phyloP scores from a whole-genome alignment of 2,888 invertebrate genomes.

The Deladenus siricidicola region DNA sequence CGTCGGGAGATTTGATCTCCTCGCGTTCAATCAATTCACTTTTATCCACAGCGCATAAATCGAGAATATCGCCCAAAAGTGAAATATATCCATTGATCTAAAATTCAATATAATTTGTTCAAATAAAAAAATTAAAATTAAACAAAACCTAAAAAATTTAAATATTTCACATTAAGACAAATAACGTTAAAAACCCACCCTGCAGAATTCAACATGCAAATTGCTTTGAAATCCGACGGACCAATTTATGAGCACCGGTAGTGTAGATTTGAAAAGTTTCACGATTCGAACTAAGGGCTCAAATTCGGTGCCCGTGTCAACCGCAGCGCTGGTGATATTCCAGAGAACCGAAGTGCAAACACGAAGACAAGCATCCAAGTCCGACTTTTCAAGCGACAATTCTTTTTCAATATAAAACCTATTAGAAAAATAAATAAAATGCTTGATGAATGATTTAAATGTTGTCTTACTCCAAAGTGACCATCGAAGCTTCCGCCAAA shows the following conservation, averaged over 20 bases:
- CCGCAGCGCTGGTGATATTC: background rate
- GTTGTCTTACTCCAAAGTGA: background rate
- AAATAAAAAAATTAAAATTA: background rate
- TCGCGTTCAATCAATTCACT: background rate
- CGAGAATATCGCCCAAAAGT: conserved; percentile 5
- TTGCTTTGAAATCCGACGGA: conserved; percentile 2
- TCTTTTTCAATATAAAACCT: conserved; percentile 7
- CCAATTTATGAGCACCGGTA: conserved; percentile 16
- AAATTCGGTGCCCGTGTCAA: background rate
- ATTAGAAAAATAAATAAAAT: background rate
- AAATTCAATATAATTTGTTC: background rate
- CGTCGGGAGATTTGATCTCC: background rate
- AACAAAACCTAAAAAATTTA: background rate
- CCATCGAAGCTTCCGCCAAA: conserved; percentile 6
- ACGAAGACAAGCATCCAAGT: conserved; percentile 7
- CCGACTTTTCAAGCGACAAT: background rate
- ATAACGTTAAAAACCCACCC: conserved; percentile 6
- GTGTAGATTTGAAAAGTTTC: conserved; percentile 1
- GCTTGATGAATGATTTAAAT: background rate
- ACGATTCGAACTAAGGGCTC: background rate
- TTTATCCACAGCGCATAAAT: background rate
- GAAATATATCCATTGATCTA: conserved; percentile 15
- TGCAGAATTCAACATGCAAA: conserved; percentile 8
- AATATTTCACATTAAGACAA: background rate
- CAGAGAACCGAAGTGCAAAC: conserved; percentile 10